phyloP scores from a whole-genome alignment of 2,113 vertebrate species.

The Phycodurus eques region DNA sequence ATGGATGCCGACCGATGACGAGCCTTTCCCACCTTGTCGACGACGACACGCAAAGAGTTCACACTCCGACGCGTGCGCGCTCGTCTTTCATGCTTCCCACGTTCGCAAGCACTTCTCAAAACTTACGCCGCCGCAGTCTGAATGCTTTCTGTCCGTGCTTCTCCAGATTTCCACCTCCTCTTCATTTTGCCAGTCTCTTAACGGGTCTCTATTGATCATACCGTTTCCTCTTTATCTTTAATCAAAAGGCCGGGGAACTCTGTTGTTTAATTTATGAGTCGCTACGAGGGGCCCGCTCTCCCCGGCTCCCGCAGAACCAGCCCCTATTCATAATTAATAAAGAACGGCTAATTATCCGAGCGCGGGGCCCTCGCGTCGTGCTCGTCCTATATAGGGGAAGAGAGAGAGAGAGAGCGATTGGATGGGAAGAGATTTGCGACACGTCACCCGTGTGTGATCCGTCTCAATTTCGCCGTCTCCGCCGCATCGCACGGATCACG shows the following conservation, averaged over 20 bases:
- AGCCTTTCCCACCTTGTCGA: slow-evolving; percentile 45
- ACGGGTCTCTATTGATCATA: slow-evolving; percentile 69
- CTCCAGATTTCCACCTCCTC: slow-evolving; percentile 7
- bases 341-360: slow-evolving; percentile 67
- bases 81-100: slow-evolving; percentile 12
- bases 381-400: slow-evolving; percentile 41
- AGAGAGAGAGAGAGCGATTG: slow-evolving; percentile 6
- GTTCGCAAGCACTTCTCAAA: slow-evolving; percentile 14
- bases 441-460: slow-evolving; percentile 58
- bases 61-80: slow-evolving; percentile 11
- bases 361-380: slow-evolving; percentile 20
- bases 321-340: slow-evolving; percentile 70
- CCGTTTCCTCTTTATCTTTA: slow-evolving; percentile 74
- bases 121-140: not conserved
- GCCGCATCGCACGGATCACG: slow-evolving; percentile 26
- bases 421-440: slow-evolving; percentile 16
- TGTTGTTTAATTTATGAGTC: slow-evolving; percentile 76
- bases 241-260: slow-evolving; percentile 71
- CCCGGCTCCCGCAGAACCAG: slow-evolving; percentile 61
- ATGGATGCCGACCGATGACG: slow-evolving; percentile 38
- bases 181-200: slow-evolving; percentile 45
- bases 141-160: not conserved
- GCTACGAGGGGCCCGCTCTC: slow-evolving; percentile 55
- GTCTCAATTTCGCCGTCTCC: slow-evolving; percentile 58
- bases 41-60: slow-evolving; percentile 40